Conservation (phyloP, 2,113 vertebrate genomes). For the Ornithorhynchus anatinus region DNA sequence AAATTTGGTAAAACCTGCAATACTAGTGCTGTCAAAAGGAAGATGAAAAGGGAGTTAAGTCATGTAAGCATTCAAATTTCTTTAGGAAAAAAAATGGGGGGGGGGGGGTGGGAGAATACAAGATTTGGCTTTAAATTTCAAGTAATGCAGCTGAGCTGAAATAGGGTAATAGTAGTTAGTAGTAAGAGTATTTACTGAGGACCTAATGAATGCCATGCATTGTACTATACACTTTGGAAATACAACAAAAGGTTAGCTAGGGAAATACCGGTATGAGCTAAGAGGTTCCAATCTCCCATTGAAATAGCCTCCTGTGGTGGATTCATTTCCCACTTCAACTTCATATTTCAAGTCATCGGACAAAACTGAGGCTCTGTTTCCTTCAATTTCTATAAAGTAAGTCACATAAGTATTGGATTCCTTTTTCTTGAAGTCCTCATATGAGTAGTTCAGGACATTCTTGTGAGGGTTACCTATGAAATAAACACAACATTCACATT, state of each 20-base stretch:
- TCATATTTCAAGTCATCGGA: slow-evolving; percentile 29
- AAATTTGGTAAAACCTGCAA: slow-evolving; percentile 77
- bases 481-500: too few relatives aligned
- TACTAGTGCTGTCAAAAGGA: slow-evolving; percentile 55
- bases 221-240: too few relatives aligned
- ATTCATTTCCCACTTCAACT: slow-evolving; percentile 61
- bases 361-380: background rate
- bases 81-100: too few relatives aligned
- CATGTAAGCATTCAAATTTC: background rate
- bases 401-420: slow-evolving; percentile 63
- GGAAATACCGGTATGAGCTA: slow-evolving; percentile 68
- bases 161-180: too few relatives aligned
- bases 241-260: too few relatives aligned
- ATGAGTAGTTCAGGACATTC: slow-evolving; percentile 61
- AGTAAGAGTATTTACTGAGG: background rate
- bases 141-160: too few relatives aligned
- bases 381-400: slow-evolving; percentile 25
- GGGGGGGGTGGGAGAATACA: too few relatives aligned
- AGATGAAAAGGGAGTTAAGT: background rate
- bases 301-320: slow-evolving; percentile 42
- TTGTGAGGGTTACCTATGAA: slow-evolving; percentile 5
- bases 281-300: slow-evolving; percentile 69
- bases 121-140: background rate
- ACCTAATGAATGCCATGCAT: too few relatives aligned
- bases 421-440: slow-evolving; percentile 66